Conservation (phyloP, 35 echinoderm and acorn worm species). For the Heliocidaris erythrogramma region DNA sequence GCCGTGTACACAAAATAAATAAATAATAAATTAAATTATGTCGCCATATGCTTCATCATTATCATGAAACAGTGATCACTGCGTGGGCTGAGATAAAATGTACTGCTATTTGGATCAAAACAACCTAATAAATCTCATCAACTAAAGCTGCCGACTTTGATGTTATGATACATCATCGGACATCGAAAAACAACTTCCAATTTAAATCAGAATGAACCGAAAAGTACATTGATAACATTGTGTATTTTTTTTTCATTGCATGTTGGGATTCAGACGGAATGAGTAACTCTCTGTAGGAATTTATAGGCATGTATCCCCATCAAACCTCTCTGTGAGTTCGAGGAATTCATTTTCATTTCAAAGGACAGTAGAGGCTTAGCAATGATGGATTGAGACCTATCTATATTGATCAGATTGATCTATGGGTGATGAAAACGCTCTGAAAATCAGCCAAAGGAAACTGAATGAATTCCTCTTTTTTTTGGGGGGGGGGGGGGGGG, state of each 20-base stretch:
- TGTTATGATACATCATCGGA: neutral
- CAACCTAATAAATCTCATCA: neutral
- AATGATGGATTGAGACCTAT: neutral
- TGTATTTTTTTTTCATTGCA: neutral
- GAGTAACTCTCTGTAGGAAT: neutral
- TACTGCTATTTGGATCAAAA: neutral
- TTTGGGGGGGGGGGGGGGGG: too few relatives aligned
- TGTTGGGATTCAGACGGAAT: neutral
- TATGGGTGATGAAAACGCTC: too few relatives aligned
- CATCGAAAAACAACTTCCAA: neutral
- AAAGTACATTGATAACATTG: neutral
- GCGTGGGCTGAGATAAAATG: neutral
- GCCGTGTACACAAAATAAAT: too few relatives aligned
- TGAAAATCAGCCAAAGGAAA: too few relatives aligned
- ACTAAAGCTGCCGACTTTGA: neutral
- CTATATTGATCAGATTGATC: neutral
- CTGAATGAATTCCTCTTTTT: too few relatives aligned
- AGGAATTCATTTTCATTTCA: neutral
- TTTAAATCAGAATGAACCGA: neutral
- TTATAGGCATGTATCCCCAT: neutral
- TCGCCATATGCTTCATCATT: neutral
- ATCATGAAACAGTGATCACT: neutral
- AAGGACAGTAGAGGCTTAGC: neutral
- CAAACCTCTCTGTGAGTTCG: neutral
- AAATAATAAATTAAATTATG: neutral